Evolutionary conservation across 92 coral and sea anemone genomes (phyloP).

Genomic region (Zoanthus sociatus): DNA sequence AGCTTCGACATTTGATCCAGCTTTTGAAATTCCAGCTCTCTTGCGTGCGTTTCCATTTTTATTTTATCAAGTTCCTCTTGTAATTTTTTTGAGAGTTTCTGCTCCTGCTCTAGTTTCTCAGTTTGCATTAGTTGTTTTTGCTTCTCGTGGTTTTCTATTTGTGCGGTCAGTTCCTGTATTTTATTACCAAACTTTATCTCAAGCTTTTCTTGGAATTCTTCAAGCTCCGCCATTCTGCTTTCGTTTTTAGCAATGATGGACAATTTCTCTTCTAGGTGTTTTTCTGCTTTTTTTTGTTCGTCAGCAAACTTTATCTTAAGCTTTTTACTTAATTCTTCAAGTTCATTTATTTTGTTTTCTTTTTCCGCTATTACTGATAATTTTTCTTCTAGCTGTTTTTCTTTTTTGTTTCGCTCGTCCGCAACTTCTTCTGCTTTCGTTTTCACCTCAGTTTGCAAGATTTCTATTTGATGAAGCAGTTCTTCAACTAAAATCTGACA

Average conservation of each 20-base stretch:
- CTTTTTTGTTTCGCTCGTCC: conserved; percentile 54
- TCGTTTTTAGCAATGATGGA: no score
- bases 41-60: background rate
- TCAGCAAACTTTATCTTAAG: conserved; percentile 32
- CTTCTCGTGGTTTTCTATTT: conserved; percentile 39
- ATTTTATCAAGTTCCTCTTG: conserved; percentile 48
- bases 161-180: conserved; percentile 44
- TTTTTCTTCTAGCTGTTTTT: conserved; percentile 43
- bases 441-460: no score
- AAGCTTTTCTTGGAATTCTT: no score
- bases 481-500: no score
- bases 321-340: background rate
- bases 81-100: conserved; percentile 39
- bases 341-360: conserved; percentile 13
- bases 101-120: conserved; percentile 32
- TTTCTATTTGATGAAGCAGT: no score
- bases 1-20: conserved; percentile 52
- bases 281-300: conserved; percentile 48
- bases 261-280: conserved; percentile 16
- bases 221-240: no score
- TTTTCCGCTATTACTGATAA: conserved; percentile 35
- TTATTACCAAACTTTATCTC: background rate
- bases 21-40: conserved; percentile 26
- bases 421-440: conserved; percentile 41
- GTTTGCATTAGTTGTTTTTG: conserved; percentile 21